Evolutionary conservation across 2,888 invertebrate species (phyloP).

Genomic region (Eupithecia dodoneata): DNA sequence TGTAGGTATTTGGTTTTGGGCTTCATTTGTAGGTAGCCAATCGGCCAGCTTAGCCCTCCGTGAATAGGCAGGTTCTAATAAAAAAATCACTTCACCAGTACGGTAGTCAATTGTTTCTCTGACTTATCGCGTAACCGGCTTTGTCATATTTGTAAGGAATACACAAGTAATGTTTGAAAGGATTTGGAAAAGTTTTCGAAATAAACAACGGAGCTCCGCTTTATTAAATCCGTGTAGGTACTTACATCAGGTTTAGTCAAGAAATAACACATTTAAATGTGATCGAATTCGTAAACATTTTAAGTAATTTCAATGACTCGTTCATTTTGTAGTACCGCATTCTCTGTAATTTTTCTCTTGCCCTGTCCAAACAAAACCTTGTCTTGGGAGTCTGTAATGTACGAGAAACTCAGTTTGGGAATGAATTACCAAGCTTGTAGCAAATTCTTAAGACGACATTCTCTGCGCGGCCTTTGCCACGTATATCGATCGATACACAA

Average conservation of each 20-base stretch:
- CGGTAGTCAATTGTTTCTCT: not conserved
- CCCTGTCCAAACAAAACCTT: not conserved
- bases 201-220: too few species aligned
- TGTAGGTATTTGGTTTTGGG: not conserved
- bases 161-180: too few species aligned
- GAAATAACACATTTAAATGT: too few species aligned
- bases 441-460: not conserved
- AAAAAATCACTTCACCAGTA: not conserved
- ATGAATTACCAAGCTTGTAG: not conserved
- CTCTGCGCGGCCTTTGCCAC: constrained; percentile 31
- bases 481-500: constrained; percentile 38
- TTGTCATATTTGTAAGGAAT: too few species aligned
- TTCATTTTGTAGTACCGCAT: not conserved
- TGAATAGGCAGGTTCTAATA: not conserved
- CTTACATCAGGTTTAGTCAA: too few species aligned
- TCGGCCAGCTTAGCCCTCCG: not conserved
- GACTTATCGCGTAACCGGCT: not conserved
- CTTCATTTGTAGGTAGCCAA: not conserved
- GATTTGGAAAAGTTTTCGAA: too few species aligned
- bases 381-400: not conserved
- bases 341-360: not conserved
- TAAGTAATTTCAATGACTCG: too few species aligned
- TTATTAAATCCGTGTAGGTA: too few species aligned
- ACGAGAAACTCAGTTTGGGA: not conserved
- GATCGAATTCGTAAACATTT: too few species aligned